Evolutionary conservation across 2,797 vertebrate genomes (phyloP), one percentile per base, ranked within the genome.

Genomic region (Coilia nasus): DNA sequence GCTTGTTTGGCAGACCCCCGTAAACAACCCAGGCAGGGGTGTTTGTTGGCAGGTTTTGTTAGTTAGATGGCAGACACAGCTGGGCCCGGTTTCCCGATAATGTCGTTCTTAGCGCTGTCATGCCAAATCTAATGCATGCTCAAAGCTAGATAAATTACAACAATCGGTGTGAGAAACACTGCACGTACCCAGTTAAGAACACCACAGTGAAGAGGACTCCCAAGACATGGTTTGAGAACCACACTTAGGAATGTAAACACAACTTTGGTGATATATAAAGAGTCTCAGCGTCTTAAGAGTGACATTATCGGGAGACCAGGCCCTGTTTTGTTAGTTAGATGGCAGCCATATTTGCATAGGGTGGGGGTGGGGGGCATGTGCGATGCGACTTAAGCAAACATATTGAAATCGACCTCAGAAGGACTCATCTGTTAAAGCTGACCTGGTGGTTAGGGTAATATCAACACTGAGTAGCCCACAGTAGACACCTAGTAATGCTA

Each of bases 261-360:
- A 54, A 54, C 50, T 54, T 54, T 54, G 50, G 14, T 54, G 50
- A 7, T 54, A 54, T 54, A 9, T 54, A 9, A 9, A 54, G 50
- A 54, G 50, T 1, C 50, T 41, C 35, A 41, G 35, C 35, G 35
- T 5, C 2, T 5, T 41, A 41, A 5, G 35, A 54, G 50, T 54
- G 50, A 54, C 50, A 1, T 9, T 54, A 54, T 54, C 50, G 9
- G 7, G 50, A 14, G 1, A 54, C 50, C 50, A 6, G 71, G 50
- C 6, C 35, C 71, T 6, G 71, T 78, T 78, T 41, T 86, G 85
- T 78, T 83, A 88, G 81, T 85, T 62, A 83, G 80, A 88, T 78
- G 11, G 7, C 25, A 54, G 41, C 21, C 4, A 64, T 31, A 83
- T 86, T 85, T 85, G 84, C 83, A 83, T 86, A 0, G 50, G 9